Evolutionary conservation across 2,888 invertebrate species (phyloP), one percentile per base, ranked within the genome.

Genomic region (Apamea monoglypha): DNA sequence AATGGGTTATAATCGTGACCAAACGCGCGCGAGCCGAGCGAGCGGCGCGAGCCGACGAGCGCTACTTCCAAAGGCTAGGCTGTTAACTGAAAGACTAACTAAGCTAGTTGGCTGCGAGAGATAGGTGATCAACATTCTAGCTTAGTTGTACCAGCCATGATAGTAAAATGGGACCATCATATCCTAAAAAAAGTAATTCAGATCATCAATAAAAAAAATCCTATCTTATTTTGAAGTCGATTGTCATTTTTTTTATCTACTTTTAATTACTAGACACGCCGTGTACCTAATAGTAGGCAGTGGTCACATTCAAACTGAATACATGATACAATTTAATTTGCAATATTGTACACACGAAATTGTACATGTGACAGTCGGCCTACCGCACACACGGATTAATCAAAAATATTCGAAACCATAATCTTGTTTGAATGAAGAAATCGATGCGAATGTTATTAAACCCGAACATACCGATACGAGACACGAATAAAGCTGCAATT

Each of bases 391-490:
- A 36, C 50, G 5, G 21, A 71, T 84, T 71, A 75, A 83, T 75
- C 29, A 78, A 79, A 87, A 74, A 72, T 56, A 61, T 61, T 63
- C 40, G 21, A 61, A 68, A 56, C 32, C 61, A 25, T 40, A 59
- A 74, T 68, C 61, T 70, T 59, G 7, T 69, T 69, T 67, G 47
- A 72, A 78, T 50, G n/a, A 74, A 61, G 16, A 66, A 74, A 78
- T 83, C 67, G 69, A 83, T 69, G n/a, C 44, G 74, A 12, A 73
- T 36, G 72, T 73, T 76, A 84, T 76, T 79, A 80, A 85, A 53
- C 61, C 25, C n/a, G 44, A 76, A 59, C 44, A 83, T 50, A 72
- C 18, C 40, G 3, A 36, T n/a, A 73, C n/a, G 32, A 56, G 53
- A 61, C 29, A 40, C 67, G 25, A 69, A 70, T 70, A 67, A 64